Percentiles rank a stretch among this genome's conserved stretches.
phyloP scores from a whole-genome alignment of 2,113 vertebrate species.

The Anarrhichthys ocellatus region DNA sequence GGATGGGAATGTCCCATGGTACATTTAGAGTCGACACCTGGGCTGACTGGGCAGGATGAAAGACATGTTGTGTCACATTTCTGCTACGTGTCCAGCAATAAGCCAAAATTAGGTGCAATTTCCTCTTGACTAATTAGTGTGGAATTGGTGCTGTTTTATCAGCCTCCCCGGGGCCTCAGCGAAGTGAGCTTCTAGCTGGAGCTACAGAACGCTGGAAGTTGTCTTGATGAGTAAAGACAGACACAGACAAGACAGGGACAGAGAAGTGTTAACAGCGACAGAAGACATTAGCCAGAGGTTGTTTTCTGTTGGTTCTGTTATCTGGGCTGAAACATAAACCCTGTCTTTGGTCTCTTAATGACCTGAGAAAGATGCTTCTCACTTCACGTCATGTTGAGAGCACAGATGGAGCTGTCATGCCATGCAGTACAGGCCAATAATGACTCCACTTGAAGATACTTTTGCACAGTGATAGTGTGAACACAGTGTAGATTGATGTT shows the following conservation, averaged over 20 bases:
- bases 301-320: slow-evolving; percentile 20
- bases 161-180: slow-evolving; percentile 55
- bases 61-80: slow-evolving; percentile 70
- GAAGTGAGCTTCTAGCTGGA: slow-evolving; percentile 27
- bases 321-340: slow-evolving; percentile 6
- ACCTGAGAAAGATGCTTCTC: slow-evolving; percentile 2
- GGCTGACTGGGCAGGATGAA: slow-evolving; percentile 62
- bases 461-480: neutral
- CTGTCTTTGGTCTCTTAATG: slow-evolving; percentile 2
- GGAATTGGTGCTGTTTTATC: slow-evolving; percentile 76
- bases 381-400: neutral
- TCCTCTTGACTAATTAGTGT: slow-evolving; percentile 82
- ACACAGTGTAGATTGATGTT: neutral
- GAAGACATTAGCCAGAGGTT: slow-evolving; percentile 30
- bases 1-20: neutral
- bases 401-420: neutral
- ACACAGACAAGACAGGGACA: slow-evolving; percentile 8
- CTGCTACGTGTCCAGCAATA: slow-evolving; percentile 71
- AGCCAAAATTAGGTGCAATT: slow-evolving; percentile 84
- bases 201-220: slow-evolving; percentile 44
- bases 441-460: neutral
- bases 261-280: slow-evolving; percentile 30
- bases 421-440: neutral
- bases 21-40: slow-evolving; percentile 66
- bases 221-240: slow-evolving; percentile 50